Percentiles rank a stretch among this genome's conserved stretches.
Conservation (phyloP, 2,113 vertebrate genomes). For the Boleophthalmus pectinirostris region DNA sequence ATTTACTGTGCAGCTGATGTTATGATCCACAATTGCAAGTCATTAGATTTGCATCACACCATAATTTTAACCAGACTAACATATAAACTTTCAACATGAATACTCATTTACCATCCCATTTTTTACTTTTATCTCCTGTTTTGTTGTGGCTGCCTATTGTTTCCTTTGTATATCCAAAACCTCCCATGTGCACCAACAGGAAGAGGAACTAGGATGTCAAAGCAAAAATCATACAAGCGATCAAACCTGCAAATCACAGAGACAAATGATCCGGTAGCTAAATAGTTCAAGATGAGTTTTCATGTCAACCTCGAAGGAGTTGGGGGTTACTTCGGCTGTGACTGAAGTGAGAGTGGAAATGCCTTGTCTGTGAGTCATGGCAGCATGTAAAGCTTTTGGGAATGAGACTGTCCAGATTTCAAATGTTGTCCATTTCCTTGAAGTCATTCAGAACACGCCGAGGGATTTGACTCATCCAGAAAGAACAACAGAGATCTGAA, state of each 20-base stretch:
- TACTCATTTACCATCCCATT: conserved; percentile 38
- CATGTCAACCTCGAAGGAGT: conserved; percentile 46
- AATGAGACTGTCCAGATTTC: conserved; percentile 61
- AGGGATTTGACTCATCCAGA: conserved; percentile 58
- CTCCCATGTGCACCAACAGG: conserved; percentile 39
- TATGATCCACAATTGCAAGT: conserved; percentile 26
- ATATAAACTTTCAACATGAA: conserved; percentile 43
- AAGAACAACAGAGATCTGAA: conserved; percentile 37
- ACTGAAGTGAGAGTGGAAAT: conserved; percentile 55
- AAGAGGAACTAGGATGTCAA: conserved; percentile 41
- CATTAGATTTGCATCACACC: conserved; percentile 15
- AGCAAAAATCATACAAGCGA: conserved; percentile 49
- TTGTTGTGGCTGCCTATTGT: conserved; percentile 47
- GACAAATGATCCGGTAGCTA: conserved; percentile 66
- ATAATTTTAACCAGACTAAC: conserved; percentile 46
- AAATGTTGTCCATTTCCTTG: conserved; percentile 48
- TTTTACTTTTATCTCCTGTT: conserved; percentile 43
- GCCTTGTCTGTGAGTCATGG: conserved; percentile 67
- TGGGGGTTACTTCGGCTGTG: conserved; percentile 28
- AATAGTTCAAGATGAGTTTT: conserved; percentile 71
- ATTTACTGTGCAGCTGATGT: conserved; percentile 29
- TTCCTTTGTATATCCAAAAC: conserved; percentile 40
- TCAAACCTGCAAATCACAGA: conserved; percentile 57
- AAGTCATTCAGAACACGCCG: conserved; percentile 48
- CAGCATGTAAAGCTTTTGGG: conserved; percentile 49